Conservation (phyloP, 2,113 vertebrate genomes). For the Lepus americanus region DNA sequence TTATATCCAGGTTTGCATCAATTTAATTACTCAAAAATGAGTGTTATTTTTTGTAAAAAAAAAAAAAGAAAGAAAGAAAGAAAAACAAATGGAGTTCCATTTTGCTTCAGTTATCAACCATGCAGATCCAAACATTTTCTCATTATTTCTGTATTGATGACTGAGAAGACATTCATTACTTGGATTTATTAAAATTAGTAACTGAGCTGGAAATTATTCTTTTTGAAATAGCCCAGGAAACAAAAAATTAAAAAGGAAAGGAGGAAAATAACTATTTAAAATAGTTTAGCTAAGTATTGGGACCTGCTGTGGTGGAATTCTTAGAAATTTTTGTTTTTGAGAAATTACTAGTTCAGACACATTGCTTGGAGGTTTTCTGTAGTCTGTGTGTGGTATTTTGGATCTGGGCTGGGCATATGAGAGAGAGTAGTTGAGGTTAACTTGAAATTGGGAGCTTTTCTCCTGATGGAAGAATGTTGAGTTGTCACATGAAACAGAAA, state of each 20-base stretch:
- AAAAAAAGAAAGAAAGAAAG: too few species aligned
- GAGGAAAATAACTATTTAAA: background rate
- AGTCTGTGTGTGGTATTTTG: background rate
- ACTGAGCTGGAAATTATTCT: background rate
- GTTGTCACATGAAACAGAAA: conserved; percentile 29
- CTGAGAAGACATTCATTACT: conserved; percentile 16
- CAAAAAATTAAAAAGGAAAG: too few species aligned
- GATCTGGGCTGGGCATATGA: background rate
- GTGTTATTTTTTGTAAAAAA: background rate
- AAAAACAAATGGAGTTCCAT: background rate
- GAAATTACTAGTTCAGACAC: background rate
- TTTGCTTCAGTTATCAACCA: conserved; percentile 43
- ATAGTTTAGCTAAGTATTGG: background rate
- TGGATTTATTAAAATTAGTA: conserved; percentile 39
- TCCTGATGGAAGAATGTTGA: conserved; percentile 5
- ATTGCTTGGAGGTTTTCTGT: background rate
- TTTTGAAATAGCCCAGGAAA: background rate
- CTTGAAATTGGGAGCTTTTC: conserved; percentile 27
- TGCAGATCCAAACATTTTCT: background rate
- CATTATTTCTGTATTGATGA: conserved; percentile 18
- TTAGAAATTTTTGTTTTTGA: background rate
- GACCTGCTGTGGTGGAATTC: background rate
- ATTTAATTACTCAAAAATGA: background rate
- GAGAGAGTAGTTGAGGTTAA: background rate
- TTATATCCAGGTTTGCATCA: background rate